Evolutionary conservation across 2,113 vertebrate genomes (phyloP).

Genomic region (Ammodytes dubius): DNA sequence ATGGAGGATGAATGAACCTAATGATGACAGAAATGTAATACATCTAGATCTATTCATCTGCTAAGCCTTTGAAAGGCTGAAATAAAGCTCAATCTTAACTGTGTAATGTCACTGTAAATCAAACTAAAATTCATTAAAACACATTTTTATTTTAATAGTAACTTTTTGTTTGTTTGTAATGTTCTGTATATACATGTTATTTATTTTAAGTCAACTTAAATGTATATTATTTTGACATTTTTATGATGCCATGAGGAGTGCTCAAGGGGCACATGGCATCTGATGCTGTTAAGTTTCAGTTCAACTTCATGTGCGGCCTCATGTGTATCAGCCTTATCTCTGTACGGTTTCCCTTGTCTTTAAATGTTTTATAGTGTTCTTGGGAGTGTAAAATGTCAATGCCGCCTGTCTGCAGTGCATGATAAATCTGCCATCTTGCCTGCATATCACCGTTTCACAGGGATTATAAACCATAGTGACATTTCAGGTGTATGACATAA

Average conservation of each 20-base stretch:
- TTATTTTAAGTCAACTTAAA: neutral
- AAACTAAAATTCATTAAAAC: neutral
- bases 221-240: too few relatives aligned
- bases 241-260: neutral
- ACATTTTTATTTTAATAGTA: neutral
- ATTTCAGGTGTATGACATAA: slow-evolving; percentile 39
- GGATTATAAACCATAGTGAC: slow-evolving; percentile 47
- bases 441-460: slow-evolving; percentile 15
- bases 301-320: neutral
- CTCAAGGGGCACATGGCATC: neutral
- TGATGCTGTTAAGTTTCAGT: neutral
- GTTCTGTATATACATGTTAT: neutral
- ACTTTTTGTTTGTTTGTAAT: neutral
- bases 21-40: slow-evolving; percentile 8
- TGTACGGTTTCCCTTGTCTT: neutral
- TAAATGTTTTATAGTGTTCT: slow-evolving; percentile 2
- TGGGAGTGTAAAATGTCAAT: neutral
- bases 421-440: neutral
- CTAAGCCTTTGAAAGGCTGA: neutral
- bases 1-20: slow-evolving; percentile 5
- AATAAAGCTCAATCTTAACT: neutral
- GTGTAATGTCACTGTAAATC: neutral
- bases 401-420: neutral
- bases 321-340: neutral
- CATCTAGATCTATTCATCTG: neutral